A percentile compares a stretch with the other conserved stretches of the same genome.
phyloP scores from a whole-genome alignment of 2,888 invertebrate genomes.

The Andrena dorsata region DNA sequence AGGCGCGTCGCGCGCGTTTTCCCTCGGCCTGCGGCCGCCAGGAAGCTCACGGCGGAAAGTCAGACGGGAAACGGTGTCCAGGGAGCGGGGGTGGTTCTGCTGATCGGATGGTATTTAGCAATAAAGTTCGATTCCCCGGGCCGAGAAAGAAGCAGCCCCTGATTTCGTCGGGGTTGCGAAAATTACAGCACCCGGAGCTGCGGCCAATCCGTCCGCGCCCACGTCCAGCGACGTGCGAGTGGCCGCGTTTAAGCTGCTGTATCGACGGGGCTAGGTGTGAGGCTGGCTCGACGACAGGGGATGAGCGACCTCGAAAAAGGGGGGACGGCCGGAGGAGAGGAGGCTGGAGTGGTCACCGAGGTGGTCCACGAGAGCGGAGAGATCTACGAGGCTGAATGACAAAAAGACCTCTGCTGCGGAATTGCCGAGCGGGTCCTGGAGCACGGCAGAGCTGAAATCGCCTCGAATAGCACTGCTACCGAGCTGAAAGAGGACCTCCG shows the following conservation, averaged over 20 bases:
- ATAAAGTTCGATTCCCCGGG: conserved; percentile 84
- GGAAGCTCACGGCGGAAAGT: conserved; percentile 46
- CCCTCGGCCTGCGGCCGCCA: conserved; percentile 38
- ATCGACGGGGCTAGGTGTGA: conserved; percentile 68
- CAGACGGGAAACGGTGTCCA: conserved; percentile 32
- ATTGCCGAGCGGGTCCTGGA: conserved; percentile 58
- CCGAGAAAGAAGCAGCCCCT: conserved; percentile 83
- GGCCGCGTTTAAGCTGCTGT: conserved; percentile 75
- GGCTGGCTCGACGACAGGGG: conserved; percentile 47
- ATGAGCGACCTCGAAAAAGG: conserved; percentile 61
- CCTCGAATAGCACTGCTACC: conserved; percentile 61
- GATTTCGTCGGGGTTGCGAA: conserved; percentile 84
- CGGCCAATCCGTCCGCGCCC: conserved; percentile 43
- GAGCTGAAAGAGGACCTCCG: conserved; percentile 58
- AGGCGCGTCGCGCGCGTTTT: conserved; percentile 51
- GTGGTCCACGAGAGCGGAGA: conserved; percentile 73
- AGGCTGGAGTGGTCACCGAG: conserved; percentile 73
- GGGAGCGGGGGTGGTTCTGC: conserved; percentile 78
- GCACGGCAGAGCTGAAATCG: conserved; percentile 65
- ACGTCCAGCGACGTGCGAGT: conserved; percentile 70
- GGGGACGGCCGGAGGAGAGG: conserved; percentile 56
- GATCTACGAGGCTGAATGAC: conserved; percentile 78
- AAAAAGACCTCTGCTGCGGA: conserved; percentile 73
- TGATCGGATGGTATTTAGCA: conserved; percentile 85
- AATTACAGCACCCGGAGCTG: conserved; percentile 80